These are phyloP conservation scores for Carlito syrichta DNA, from an alignment of 2,113 vertebrate genomes.

Conservation along the genomic window DNA sequence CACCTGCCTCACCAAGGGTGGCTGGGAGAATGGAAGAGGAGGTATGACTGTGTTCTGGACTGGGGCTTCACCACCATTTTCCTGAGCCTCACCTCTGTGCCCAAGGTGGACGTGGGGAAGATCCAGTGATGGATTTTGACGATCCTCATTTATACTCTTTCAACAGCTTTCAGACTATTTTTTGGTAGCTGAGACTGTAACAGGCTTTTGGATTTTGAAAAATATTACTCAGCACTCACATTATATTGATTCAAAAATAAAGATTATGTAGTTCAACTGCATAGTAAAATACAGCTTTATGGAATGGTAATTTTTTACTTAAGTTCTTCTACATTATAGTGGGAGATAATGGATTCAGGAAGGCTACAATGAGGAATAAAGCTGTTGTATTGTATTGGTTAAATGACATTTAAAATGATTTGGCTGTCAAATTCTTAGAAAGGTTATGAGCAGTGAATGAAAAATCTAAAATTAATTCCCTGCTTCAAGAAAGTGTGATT, in stretches of 20 bases:
- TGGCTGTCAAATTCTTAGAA: slow-evolving; percentile 69
- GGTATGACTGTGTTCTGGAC: neutral
- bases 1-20: neutral
- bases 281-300: slow-evolving; percentile 66
- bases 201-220: slow-evolving; percentile 62
- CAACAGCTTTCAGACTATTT: neutral
- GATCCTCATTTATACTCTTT: neutral
- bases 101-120: neutral
- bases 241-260: slow-evolving; percentile 70
- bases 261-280: slow-evolving; percentile 55
- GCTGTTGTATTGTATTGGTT: slow-evolving; percentile 71
- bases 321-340: slow-evolving; percentile 62
- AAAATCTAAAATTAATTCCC: slow-evolving; percentile 74
- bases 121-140: neutral
- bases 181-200: slow-evolving; percentile 1
- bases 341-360: slow-evolving; percentile 73
- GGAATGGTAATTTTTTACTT: slow-evolving; percentile 66
- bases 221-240: slow-evolving; percentile 67
- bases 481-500: slow-evolving; percentile 77
- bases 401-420: slow-evolving; percentile 75
- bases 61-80: too few species aligned
- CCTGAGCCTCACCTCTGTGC: neutral
- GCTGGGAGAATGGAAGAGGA: neutral
- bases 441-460: slow-evolving; percentile 73
- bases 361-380: slow-evolving; percentile 70